A percentile compares a stretch with the other conserved stretches of the same genome.
These are phyloP conservation scores for Turritopsis dohrnii DNA, from an alignment of 30 jellyfish, hydroid and myxozoan species.

Conservation along the genomic window DNA sequence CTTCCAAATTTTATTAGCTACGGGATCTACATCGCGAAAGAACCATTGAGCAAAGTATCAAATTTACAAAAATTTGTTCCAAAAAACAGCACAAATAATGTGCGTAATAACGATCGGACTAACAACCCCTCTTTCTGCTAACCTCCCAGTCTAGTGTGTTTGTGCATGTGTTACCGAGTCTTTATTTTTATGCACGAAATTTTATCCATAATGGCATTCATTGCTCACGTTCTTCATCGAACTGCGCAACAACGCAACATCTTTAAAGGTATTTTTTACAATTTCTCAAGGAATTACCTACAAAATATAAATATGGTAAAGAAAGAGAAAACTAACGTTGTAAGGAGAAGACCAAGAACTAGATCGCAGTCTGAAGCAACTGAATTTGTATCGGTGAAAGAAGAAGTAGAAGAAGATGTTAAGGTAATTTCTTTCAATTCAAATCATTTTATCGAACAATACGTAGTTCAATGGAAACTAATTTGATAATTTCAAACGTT, in stretches of 20 bases:
- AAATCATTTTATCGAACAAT: no score
- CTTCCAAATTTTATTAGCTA: no score
- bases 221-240: background rate
- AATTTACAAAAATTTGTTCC: no score
- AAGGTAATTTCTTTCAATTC: no score
- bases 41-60: no score
- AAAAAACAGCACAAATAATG: no score
- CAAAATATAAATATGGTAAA: background rate
- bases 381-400: background rate
- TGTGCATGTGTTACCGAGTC: no score
- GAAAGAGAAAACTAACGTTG: background rate
- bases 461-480: no score
- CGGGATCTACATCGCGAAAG: no score
- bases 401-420: background rate
- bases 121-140: background rate
- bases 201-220: background rate
- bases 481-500: no score
- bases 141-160: background rate
- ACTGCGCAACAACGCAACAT: background rate
- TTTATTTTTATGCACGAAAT: no score
- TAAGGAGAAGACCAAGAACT: slow-evolving; percentile 36
- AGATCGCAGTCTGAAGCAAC: slow-evolving; percentile 32
- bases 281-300: background rate
- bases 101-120: no score
- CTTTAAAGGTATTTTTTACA: background rate